Evolutionary conservation across 2,888 invertebrate species (phyloP).

Genomic region (Zygothrica quintamaculata): DNA sequence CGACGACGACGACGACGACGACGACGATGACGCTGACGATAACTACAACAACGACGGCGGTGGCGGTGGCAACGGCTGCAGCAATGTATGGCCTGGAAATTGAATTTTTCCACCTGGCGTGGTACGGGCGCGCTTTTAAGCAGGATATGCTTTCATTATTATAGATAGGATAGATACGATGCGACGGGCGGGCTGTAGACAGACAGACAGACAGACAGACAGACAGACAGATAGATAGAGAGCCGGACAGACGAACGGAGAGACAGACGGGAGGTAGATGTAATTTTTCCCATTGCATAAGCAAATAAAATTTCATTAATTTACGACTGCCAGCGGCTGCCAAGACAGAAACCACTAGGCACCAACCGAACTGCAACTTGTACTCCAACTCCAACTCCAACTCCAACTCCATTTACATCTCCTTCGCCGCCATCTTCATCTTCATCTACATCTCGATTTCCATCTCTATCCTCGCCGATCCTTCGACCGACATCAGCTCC

Average conservation of each 20-base stretch:
- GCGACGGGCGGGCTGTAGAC: constrained; percentile 12
- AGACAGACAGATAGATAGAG: too few relatives aligned
- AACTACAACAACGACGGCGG: constrained; percentile 25
- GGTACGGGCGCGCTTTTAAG: constrained; percentile 60
- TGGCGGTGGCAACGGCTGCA: constrained; percentile 17
- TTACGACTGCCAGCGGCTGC: constrained; percentile 74
- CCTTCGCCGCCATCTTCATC: not conserved
- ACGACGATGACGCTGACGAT: constrained; percentile 5
- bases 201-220: constrained; percentile 28
- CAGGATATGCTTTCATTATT: constrained; percentile 81
- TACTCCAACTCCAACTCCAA: not conserved
- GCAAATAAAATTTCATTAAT: constrained; percentile 80
- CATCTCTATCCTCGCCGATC: not conserved
- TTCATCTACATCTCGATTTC: not conserved
- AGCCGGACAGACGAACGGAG: too few relatives aligned
- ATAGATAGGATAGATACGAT: constrained; percentile 57
- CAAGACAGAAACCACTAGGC: constrained; percentile 23
- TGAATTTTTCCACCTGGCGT: constrained; percentile 79
- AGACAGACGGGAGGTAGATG: constrained; percentile 15
- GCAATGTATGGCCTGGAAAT: constrained; percentile 69
- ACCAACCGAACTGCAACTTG: too few relatives aligned
- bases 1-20: not conserved
- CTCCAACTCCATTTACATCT: too few relatives aligned
- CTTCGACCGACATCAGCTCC: constrained; percentile 34
- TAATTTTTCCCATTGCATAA: constrained; percentile 75